Conservation (phyloP, 2,888 invertebrate species). For the Laothoe populi region DNA sequence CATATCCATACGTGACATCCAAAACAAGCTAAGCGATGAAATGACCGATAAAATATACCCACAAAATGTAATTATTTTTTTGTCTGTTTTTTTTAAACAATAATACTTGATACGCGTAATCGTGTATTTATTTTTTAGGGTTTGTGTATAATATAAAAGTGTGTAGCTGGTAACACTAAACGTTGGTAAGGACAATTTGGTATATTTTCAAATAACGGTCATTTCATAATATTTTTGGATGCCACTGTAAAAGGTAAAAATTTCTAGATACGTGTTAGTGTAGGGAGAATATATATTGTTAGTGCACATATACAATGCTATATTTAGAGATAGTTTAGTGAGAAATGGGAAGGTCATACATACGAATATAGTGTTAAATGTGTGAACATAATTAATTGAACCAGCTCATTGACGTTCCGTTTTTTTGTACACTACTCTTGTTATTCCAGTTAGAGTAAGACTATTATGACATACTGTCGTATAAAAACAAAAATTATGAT, state of each 20-base stretch:
- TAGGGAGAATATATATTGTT: slow-evolving; percentile 2
- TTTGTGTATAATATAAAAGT: too few species aligned
- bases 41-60: neutral
- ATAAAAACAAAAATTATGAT: slow-evolving; percentile 79
- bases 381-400: slow-evolving; percentile 53
- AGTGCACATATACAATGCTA: slow-evolving; percentile 17
- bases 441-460: slow-evolving; percentile 64
- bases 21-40: neutral
- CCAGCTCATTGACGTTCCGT: slow-evolving; percentile 40
- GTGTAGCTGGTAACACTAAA: too few species aligned
- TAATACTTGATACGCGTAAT: too few species aligned
- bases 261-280: slow-evolving; percentile 5
- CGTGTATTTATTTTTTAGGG: too few species aligned
- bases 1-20: neutral
- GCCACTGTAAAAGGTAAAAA: neutral
- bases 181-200: too few species aligned
- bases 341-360: neutral
- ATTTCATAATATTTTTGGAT: slow-evolving; percentile 4
- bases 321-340: neutral
- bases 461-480: slow-evolving; percentile 56
- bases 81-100: too few species aligned
- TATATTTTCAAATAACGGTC: neutral
- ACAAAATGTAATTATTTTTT: too few species aligned
- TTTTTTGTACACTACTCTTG: slow-evolving; percentile 29
- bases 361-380: slow-evolving; percentile 18